Evolutionary conservation across 2,888 invertebrate genomes (phyloP), one percentile per base, ranked within the genome.

Genomic region (Callimorpha dominula): DNA sequence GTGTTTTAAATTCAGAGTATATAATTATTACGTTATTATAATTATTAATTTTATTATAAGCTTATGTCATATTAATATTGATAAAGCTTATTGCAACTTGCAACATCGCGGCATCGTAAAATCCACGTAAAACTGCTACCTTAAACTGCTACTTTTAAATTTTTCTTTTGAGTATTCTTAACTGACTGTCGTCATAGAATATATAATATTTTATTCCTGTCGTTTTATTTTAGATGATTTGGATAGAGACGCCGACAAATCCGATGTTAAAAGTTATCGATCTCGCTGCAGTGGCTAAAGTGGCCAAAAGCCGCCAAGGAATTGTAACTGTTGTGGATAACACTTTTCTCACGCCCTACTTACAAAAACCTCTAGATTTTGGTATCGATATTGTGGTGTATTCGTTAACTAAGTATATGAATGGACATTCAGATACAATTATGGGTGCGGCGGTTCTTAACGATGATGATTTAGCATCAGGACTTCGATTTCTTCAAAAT

Each of bases 241-340:
- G 99, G 99, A 92, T 99, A 77, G 99, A 99, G 93, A 97, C 98
- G 0, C 99, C 99, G 0, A 99, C 99, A n/a, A 99, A 99, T 95
- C 99, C 99, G 0, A 94, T 98, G 14, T 91, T 99, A 82, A 98
- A 98, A 95, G 96, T 99, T n/a, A 96, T 97, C 14, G 99, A 99
- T 89, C 98, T 99, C 71, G 96, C 96, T 85, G 97, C 96, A 0
- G 95, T 98, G 52, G 91, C 96, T 0, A 96, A 97, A 74, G 63
- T 89, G 49, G 93, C 62, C 97, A 1, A 96, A 97, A 70, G 52
- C 3, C 66, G 31, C 52, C 72, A 66, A 8, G 80, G 80, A 46
- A 82, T 84, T 31, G 68, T 83, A 43, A 63, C 85, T 54, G 85
- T 81, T 57, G 83, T 83, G 42, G 83, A 83, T 43, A 83, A 83